Base-by-base conservation (phyloP, 2,888 invertebrate genomes). In the Drosophila longiperda region DNA sequence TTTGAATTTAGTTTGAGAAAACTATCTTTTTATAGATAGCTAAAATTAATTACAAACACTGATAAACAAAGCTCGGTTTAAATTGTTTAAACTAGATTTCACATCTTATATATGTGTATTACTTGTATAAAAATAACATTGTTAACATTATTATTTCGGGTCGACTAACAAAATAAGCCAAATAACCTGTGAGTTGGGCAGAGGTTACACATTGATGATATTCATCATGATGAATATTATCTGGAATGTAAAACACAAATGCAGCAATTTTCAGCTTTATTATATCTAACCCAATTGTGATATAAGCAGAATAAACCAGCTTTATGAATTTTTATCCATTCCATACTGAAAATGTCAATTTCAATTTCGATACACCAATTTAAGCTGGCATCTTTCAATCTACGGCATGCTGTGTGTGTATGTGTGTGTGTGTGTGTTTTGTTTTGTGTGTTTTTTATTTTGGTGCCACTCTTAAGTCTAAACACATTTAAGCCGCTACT, bases 401-500 rank as follows among this genome's bases (percentile, higher is more conserved):
- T 61, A 33, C 29, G 20, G 48, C 17, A 20, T 49, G n/a, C 1
- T 40, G 32, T 42, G 23, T 20, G 3, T 38, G 5, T 50, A 50
- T 49, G 61, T 40, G 20, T 38, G 15, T 52, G 26, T 40, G 1
- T 9, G 15, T 49, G 48, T 42, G 29, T 29, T 29, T 29, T 29
- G 29, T 29, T 29, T 29, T 29, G 65, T 42, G 54, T 45, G 42
- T 63, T 42, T 54, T 61, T 45, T 42, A 7, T 57, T 57, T 42
- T 26, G 57, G 64, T 55, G 62, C 57, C 82, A 77, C 64, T 70
- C 62, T 74, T 62, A 66, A 70, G 78, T 72, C 81, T 85, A 81
- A 82, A 74, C 78, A 82, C 75, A 75, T 75, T 74, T 87, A 83
- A 86, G 85, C 85, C 83, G 81, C 77, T 79, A 67, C 85, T 86